Evolutionary conservation across 2,797 vertebrate species (phyloP).

Genomic region (Phoebastria nigripes): DNA sequence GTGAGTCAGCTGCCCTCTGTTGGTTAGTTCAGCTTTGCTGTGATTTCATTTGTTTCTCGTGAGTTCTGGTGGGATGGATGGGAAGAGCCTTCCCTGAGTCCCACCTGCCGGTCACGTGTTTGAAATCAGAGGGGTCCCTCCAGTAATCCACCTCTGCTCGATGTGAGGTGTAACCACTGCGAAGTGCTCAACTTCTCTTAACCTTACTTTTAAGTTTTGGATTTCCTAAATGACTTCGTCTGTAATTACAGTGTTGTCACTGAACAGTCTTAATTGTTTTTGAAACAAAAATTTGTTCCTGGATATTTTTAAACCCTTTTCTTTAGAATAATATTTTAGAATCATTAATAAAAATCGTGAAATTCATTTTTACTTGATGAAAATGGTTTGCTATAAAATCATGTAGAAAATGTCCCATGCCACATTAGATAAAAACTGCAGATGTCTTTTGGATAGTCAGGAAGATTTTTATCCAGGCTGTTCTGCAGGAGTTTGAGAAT

Average conservation of each 20-base stretch:
- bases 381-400: background rate
- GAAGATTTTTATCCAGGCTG: background rate
- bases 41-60: background rate
- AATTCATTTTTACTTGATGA: background rate
- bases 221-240: background rate
- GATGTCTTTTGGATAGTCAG: background rate
- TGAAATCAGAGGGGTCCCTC: background rate
- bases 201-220: background rate
- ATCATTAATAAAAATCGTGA: rapidly evolving
- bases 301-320: rapidly evolving
- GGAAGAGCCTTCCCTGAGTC: background rate
- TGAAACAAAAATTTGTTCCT: background rate
- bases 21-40: background rate
- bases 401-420: background rate
- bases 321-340: background rate
- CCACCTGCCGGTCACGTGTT: rapidly evolving
- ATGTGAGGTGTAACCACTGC: rapidly evolving
- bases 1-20: constrained; percentile 38
- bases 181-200: background rate
- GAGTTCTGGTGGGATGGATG: background rate
- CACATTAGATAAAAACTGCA: background rate
- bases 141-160: background rate
- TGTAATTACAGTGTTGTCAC: background rate
- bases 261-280: background rate
- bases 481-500: background rate